Percentiles rank a stretch among this genome's conserved stretches.
These are phyloP conservation scores for Phrynosoma platyrhinos DNA, from an alignment of 2,113 vertebrate species.

Conservation along the genomic window DNA sequence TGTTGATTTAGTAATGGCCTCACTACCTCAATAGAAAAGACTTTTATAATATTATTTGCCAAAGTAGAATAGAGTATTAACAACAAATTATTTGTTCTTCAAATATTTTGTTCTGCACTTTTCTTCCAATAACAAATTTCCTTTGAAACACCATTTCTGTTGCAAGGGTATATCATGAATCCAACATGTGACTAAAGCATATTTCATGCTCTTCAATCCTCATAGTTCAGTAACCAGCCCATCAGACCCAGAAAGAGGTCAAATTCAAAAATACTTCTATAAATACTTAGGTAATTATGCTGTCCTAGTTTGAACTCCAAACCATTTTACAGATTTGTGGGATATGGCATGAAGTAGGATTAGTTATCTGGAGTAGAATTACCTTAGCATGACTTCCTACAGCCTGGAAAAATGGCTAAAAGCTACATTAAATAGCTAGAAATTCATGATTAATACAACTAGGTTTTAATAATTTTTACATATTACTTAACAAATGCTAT, in stretches of 20 bases:
- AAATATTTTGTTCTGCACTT: slow-evolving; percentile 31
- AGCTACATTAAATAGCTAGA: not conserved
- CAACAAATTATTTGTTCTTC: slow-evolving; percentile 32
- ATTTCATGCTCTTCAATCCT: not conserved
- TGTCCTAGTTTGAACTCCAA: slow-evolving; percentile 50
- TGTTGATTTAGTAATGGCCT: not conserved
- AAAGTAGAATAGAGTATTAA: not conserved
- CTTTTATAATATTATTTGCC: slow-evolving; percentile 19
- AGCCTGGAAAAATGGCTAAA: not conserved
- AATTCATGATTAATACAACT: not conserved
- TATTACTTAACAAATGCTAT: not conserved
- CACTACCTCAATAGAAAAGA: not conserved
- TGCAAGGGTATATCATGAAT: slow-evolving; percentile 18
- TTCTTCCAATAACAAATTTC: slow-evolving; percentile 32
- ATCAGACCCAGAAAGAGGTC: not conserved
- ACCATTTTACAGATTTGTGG: not conserved
- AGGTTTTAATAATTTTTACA: not conserved
- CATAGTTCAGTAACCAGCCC: not conserved
- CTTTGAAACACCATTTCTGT: not conserved
- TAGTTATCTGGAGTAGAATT: not conserved
- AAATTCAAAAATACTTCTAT: not conserved
- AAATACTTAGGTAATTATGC: not conserved
- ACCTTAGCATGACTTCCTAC: not conserved
- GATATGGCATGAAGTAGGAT: not conserved
- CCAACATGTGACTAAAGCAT: slow-evolving; percentile 25